Base-by-base conservation (phyloP, 2,888 invertebrate genomes). In the Limenitis camilla region DNA sequence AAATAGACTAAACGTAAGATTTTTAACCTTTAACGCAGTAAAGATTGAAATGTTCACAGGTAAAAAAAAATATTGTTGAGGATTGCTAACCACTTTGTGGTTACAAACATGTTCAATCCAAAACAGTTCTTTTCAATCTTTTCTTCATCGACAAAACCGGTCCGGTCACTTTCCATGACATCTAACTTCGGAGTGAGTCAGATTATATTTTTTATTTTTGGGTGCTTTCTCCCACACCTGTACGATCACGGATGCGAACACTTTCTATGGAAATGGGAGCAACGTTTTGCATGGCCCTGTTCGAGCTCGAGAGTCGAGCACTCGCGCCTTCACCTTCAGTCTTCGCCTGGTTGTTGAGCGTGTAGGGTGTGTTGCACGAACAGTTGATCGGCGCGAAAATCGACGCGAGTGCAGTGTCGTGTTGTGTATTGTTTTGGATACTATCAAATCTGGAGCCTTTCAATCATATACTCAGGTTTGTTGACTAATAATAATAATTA, bases 211-310 rank as follows among this genome's bases (percentile, higher is more conserved):
- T 35, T 33, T 10, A 30, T 36, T 29, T 82, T 84, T 78, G 69
- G 80, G 78, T 85, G 84, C 85, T 85, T 85, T 85, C 85, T 82
- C 84, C 80, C 81, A 80, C 83, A 82, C 84, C 82, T 85, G 84
- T 71, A 76, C 76, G 76, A 78, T 81, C 81, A 77, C 85, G 85
- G 85, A 85, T 85, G 70, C 76, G 74, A 76, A 75, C 78, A 84
- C 85, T 85, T 85, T 85, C 85, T 82, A 85, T 74, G 71, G 71
- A 81, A 84, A 81, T 81, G 84, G 79, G 84, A 81, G 77, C 83
- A 78, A 66, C 65, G 78, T 76, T 83, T 81, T 79, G 82, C 81
- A 77, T 83, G 84, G 79, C 83, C 84, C 80, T 82, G 85, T 82
- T 85, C 79, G 69, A 59, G 66, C 68, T 50, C 57, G 53, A 55